Percentiles rank a stretch among this genome's conserved stretches.
Evolutionary conservation across 1,140 invertebrate species (phyloP).

Genomic region (Panagrolaimus sp.): DNA sequence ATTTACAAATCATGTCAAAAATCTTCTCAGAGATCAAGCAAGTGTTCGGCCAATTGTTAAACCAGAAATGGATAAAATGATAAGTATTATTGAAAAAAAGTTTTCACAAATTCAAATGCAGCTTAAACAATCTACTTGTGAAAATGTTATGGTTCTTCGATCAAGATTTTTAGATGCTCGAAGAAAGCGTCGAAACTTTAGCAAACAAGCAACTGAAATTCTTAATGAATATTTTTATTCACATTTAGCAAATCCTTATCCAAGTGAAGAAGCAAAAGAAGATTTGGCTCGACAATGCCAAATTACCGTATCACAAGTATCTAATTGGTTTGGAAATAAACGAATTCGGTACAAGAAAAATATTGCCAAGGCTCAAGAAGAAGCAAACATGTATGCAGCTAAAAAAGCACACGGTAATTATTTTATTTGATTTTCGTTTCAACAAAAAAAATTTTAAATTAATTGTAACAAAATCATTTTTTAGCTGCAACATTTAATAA

Average conservation of each 20-base stretch:
- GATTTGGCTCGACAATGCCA: constrained; percentile 93
- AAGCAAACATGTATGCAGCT: background rate
- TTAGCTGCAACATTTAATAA: background rate
- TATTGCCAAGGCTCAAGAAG: constrained; percentile 59
- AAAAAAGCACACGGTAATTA: background rate
- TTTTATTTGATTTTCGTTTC: background rate
- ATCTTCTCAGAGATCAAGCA: constrained; percentile 88
- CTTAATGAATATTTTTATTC: constrained; percentile 99
- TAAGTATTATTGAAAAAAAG: constrained; percentile 97
- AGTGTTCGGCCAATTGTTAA: constrained; percentile 61
- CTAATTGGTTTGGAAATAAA: constrained; percentile 65
- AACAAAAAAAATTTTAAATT: background rate
- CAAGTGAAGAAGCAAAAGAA: constrained; percentile 97
- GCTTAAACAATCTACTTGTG: constrained; percentile 95
- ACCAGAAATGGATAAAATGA: constrained; percentile 94
- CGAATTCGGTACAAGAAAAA: constrained; percentile 65
- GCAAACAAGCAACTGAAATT: constrained; percentile 97
- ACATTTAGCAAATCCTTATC: constrained; percentile 95
- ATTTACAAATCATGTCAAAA: constrained; percentile 98
- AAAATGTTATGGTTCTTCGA: constrained; percentile 95
- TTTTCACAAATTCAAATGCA: constrained; percentile 99
- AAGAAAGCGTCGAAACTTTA: constrained; percentile 94
- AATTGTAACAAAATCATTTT: background rate
- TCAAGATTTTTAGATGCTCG: constrained; percentile 62
- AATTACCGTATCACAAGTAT: constrained; percentile 83